Evolutionary conservation across 2,888 invertebrate genomes (phyloP), one percentile per base, ranked within the genome.

Genomic region (Cerceris ruficornis): DNA sequence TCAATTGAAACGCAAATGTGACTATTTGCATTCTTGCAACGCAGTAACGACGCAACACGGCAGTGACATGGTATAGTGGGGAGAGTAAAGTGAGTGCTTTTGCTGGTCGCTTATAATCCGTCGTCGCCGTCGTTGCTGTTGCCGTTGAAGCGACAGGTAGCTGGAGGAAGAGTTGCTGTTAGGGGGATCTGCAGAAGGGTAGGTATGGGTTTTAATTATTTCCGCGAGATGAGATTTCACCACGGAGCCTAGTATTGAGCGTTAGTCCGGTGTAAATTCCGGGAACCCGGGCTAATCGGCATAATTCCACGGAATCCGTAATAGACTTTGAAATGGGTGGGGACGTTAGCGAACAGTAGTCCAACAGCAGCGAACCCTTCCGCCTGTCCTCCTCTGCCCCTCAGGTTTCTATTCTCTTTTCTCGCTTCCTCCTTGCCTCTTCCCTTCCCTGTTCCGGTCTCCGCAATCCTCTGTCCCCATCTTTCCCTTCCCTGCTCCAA

Each of bases 271-370:
- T 88, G 88, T 88, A 85, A 87, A 87, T 87, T 86, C 86, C 87
- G 75, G 85, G 83, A 87, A 83, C 83, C 83, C 77, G 69, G 80
- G 86, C 86, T 88, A 88, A 88, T 88, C 88, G 88, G 87, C 85
- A 88, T 87, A 88, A 88, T 88, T 88, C 86, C 86, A 86, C 80
- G 84, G 83, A 88, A 88, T 88, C 84, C 88, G 87, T 88, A 88
- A 88, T 88, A 83, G 88, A 88, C 88, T 88, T 84, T 82, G 87
- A 80, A 82, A 87, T 79, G 82, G 85, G 77, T 77, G 71, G 68
- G 71, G 70, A 78, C 75, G 84, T 66, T 86, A 69, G 77, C 50
- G 83, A 81, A 81, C 83, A 72, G 68, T 72, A 60, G 68, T 61
- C 77, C 76, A 75, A 71, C 75, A 76, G 73, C 85, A 61, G 68